phyloP scores from a whole-genome alignment of 1,140 invertebrate species.

The Augochlora pura region DNA sequence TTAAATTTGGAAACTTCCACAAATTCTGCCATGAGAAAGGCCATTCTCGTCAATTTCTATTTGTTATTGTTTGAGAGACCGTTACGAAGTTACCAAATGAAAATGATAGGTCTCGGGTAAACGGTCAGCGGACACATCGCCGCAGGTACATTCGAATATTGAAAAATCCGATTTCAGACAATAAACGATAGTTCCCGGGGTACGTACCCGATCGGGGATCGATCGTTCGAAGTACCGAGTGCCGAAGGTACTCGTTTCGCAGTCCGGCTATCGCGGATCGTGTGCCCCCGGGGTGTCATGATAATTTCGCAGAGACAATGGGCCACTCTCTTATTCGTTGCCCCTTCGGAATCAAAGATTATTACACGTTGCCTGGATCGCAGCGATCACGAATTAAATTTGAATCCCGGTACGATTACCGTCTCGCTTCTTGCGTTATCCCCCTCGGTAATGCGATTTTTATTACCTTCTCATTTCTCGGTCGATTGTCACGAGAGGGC shows the following conservation, averaged over 20 bases:
- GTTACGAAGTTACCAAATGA: too few species aligned
- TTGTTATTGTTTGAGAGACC: too few species aligned
- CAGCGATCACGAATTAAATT: conserved; percentile 52
- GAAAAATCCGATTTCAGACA: background rate
- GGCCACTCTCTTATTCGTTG: conserved; percentile 36
- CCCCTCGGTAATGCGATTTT: conserved; percentile 22
- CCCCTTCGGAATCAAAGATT: conserved; percentile 49
- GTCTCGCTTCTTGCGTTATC: conserved; percentile 6
- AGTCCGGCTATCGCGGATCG: conserved; percentile 44
- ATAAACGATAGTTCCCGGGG: conserved; percentile 17
- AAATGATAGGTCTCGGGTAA: too few species aligned
- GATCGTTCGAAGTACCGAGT: conserved; percentile 38
- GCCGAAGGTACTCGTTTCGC: conserved; percentile 51
- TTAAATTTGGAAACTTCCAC: too few species aligned
- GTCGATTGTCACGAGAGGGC: background rate
- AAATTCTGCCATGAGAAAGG: too few species aligned
- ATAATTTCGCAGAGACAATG: conserved; percentile 59
- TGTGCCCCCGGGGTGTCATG: conserved; percentile 56
- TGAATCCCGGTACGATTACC: conserved; percentile 41
- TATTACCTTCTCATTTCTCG: background rate
- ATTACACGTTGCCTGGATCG: conserved; percentile 42
- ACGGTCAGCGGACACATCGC: too few species aligned
- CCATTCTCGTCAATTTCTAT: too few species aligned
- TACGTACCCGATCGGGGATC: background rate
- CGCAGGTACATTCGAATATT: too few species aligned